phyloP scores from a whole-genome alignment of 2,797 vertebrate genomes.

The Microhierax caerulescens region DNA sequence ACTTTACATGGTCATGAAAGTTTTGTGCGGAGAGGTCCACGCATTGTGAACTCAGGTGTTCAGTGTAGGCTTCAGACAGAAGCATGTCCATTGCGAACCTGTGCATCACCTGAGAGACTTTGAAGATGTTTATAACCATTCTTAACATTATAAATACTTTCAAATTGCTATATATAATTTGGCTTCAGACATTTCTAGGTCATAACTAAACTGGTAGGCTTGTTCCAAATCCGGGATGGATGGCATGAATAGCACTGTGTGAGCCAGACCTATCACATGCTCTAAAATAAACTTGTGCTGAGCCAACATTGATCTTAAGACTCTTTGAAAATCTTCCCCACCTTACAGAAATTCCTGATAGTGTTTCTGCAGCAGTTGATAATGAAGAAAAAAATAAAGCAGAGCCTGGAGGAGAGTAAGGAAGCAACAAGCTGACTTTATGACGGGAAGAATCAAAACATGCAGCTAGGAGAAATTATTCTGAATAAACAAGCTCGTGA shows the following conservation, averaged over 20 bases:
- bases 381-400: neutral
- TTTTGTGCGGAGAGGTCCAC: neutral
- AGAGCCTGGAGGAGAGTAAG: neutral
- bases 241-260: conserved; percentile 8
- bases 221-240: neutral
- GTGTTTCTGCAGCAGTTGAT: neutral
- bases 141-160: neutral
- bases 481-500: neutral
- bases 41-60: neutral
- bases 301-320: neutral
- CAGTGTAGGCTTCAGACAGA: neutral
- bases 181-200: conserved; percentile 34
- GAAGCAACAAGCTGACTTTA: neutral
- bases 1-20: neutral
- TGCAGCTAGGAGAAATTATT: neutral
- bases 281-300: conserved; percentile 42
- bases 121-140: neutral
- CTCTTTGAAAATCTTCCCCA: neutral
- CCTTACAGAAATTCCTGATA: neutral
- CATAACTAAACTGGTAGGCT: neutral
- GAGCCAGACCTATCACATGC: conserved; percentile 28
- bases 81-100: neutral
- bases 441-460: neutral
- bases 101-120: neutral
- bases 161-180: conserved; percentile 4